Percentiles rank a stretch among this genome's conserved stretches.
Evolutionary conservation across 2,113 vertebrate genomes (phyloP).

Genomic region (Otolemur garnettii): DNA sequence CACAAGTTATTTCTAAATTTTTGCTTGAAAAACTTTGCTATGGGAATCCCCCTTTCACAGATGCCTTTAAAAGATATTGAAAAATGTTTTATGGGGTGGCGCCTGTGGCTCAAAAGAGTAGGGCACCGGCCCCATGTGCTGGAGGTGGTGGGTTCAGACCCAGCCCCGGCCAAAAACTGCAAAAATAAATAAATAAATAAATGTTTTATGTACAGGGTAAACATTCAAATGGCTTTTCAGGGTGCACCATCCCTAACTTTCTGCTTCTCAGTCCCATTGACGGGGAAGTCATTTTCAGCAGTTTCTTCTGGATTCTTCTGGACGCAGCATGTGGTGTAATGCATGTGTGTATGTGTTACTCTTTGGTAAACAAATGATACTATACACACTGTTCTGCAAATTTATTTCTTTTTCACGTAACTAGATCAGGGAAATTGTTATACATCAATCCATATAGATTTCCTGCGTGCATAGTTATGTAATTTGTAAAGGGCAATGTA

Average conservation of each 20-base stretch:
- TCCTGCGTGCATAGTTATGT: neutral
- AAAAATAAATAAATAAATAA: neutral
- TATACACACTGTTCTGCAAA: neutral
- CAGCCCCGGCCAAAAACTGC: too few species aligned
- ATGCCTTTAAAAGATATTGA: neutral
- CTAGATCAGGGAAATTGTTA: neutral
- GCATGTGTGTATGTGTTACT: neutral
- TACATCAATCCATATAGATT: neutral
- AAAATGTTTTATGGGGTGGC: neutral
- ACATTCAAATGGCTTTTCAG: neutral
- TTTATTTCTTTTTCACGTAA: neutral
- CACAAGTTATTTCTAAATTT: neutral
- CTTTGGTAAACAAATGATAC: neutral
- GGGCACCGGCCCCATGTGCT: too few species aligned
- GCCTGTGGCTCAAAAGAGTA: too few species aligned
- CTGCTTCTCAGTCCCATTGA: neutral
- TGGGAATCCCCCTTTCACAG: neutral
- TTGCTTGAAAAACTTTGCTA: neutral
- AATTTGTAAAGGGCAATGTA: neutral
- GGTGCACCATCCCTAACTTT: neutral
- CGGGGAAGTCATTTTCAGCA: neutral
- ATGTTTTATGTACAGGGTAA: neutral
- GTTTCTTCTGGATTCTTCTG: slow-evolving; percentile 1
- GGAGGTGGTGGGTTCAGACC: too few species aligned
- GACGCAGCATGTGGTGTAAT: neutral